Percentiles rank a stretch among this genome's conserved stretches.
These are phyloP conservation scores for Harpagifer antarcticus DNA, from an alignment of 2,797 vertebrate genomes.

Conservation along the genomic window DNA sequence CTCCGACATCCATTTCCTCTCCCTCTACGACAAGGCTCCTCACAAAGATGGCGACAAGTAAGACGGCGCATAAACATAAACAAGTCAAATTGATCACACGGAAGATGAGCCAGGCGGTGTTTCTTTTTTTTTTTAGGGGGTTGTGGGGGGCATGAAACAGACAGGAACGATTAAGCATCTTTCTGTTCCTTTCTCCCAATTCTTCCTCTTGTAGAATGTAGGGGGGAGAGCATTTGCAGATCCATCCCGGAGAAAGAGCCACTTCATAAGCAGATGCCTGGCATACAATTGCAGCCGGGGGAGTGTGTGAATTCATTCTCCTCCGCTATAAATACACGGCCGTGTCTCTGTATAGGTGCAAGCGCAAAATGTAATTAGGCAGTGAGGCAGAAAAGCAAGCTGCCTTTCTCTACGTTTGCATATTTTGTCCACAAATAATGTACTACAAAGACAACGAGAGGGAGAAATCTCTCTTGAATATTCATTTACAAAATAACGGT, in stretches of 20 bases:
- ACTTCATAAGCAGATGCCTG: conserved; percentile 81
- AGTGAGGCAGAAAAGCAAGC: conserved; percentile 69
- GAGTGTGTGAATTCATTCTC: conserved; percentile 76
- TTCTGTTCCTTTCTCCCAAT: conserved; percentile 47
- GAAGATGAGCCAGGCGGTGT: conserved; percentile 58
- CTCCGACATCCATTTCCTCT: conserved; percentile 55
- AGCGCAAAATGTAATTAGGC: conserved; percentile 80
- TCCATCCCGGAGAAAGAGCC: conserved; percentile 70
- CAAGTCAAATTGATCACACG: conserved; percentile 78
- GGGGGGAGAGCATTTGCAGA: conserved; percentile 36
- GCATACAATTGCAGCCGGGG: conserved; percentile 70
- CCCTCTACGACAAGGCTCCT: conserved; percentile 43
- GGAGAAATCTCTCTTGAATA: conserved; percentile 72
- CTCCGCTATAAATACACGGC: conserved; percentile 72
- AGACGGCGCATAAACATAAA: conserved; percentile 70
- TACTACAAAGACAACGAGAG: conserved; percentile 70
- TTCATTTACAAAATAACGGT: conserved; percentile 83
- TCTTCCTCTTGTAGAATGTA: conserved; percentile 40
- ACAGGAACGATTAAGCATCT: conserved; percentile 68
- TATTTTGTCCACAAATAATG: conserved; percentile 80
- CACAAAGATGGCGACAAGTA: conserved; percentile 72
- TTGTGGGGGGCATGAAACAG: conserved; percentile 30
- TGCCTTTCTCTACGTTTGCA: conserved; percentile 75
- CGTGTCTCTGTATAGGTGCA: conserved; percentile 70
- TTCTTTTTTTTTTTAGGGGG: conserved; percentile 29